Conservation (phyloP, 2,888 invertebrate genomes). For the Scaptomyza reducta region DNA sequence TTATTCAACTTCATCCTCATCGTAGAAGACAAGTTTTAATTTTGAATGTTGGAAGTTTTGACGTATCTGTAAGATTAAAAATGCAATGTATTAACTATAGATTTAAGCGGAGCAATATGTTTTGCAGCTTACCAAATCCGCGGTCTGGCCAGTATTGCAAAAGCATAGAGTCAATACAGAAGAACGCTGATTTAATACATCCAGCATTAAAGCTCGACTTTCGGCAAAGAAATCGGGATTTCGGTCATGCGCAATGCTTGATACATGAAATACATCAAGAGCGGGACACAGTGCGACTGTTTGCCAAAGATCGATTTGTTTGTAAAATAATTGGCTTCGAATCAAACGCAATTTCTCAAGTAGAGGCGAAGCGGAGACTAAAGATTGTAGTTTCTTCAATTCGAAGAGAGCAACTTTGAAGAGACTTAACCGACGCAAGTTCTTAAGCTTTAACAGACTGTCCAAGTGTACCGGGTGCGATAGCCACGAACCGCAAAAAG, state of each 20-base stretch:
- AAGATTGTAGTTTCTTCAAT: background rate
- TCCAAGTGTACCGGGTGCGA: too few species aligned
- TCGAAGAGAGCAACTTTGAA: constrained; percentile 2
- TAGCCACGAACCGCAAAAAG: background rate
- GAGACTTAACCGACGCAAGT: constrained; percentile 13
- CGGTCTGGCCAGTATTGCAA: background rate
- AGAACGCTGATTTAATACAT: constrained; percentile 2
- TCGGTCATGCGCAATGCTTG: constrained; percentile 1
- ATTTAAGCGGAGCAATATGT: background rate
- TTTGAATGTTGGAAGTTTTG: constrained; percentile 19
- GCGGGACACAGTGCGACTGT: constrained; percentile 8
- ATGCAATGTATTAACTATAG: background rate
- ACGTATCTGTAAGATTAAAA: constrained; percentile 20
- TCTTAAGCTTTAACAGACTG: background rate
- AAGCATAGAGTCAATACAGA: constrained; percentile 18
- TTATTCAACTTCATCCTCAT: too few species aligned
- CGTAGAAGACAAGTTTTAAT: constrained; percentile 5
- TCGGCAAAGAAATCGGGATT: constrained; percentile 10
- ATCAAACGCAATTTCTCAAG: constrained; percentile 30
- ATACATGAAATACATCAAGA: constrained; percentile 24
- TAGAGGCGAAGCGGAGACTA: constrained; percentile 4
- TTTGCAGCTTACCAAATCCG: constrained; percentile 10
- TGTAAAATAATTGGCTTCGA: background rate
- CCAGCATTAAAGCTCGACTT: constrained; percentile 12
- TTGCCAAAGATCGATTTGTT: constrained; percentile 35